phyloP scores from a whole-genome alignment of 1,140 invertebrate genomes.

The Anastrepha ludens region DNA sequence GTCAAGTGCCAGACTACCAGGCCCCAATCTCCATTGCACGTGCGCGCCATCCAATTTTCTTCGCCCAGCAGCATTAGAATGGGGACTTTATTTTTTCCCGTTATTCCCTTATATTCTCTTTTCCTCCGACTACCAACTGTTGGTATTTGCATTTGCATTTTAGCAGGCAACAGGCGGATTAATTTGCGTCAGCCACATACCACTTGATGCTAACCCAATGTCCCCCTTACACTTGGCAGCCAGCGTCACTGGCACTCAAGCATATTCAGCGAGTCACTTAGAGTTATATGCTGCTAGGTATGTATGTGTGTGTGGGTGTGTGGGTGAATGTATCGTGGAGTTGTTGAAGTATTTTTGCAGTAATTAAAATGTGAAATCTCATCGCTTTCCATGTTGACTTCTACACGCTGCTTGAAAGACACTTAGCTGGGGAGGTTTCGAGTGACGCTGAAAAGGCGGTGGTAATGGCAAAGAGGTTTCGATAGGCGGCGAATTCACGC shows the following conservation, averaged over 20 bases:
- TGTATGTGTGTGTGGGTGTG: background rate
- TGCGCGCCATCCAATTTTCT: constrained; percentile 45
- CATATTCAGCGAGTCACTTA: constrained; percentile 40
- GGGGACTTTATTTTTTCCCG: background rate
- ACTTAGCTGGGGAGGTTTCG: background rate
- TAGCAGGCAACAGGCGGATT: constrained; percentile 49
- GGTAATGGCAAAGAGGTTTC: background rate
- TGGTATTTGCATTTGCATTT: constrained; percentile 42
- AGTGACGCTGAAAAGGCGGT: background rate
- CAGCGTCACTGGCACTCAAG: constrained; percentile 43
- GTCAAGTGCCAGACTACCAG: constrained; percentile 33
- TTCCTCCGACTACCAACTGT: background rate
- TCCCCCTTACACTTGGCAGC: background rate
- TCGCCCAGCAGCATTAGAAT: constrained; percentile 25
- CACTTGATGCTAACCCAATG: constrained; percentile 39
- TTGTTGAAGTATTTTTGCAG: constrained; percentile 51
- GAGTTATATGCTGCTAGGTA: background rate
- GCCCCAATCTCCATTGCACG: constrained; percentile 16
- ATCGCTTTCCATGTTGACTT: constrained; percentile 52
- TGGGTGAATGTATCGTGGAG: background rate
- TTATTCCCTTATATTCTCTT: background rate
- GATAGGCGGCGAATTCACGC: background rate
- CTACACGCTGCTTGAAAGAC: constrained; percentile 50
- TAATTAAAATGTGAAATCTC: constrained; percentile 53
- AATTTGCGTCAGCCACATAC: constrained; percentile 51